Conservation (phyloP, 2,113 vertebrate species). For the Microtus richardsoni region DNA sequence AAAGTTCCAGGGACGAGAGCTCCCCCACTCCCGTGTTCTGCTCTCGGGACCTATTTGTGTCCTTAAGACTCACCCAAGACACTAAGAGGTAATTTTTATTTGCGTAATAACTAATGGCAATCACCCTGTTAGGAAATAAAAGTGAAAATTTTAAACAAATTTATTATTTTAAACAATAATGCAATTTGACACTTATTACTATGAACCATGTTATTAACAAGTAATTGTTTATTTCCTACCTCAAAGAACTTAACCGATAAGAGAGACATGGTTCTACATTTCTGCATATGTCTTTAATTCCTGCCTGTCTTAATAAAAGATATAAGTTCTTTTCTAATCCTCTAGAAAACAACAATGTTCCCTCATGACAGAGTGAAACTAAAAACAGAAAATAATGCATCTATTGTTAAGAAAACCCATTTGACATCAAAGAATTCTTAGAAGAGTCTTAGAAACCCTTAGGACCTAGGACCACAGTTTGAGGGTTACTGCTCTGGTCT, state of each 20-base stretch:
- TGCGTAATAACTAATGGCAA: neutral
- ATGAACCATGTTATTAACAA: conserved; percentile 15
- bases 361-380: neutral
- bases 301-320: neutral
- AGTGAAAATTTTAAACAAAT: neutral
- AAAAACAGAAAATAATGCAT: neutral
- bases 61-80: conserved; percentile 1
- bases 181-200: neutral
- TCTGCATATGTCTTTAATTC: neutral
- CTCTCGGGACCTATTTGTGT: neutral
- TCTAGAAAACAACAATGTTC: neutral
- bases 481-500: neutral
- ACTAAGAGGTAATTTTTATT: neutral
- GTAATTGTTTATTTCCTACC: neutral
- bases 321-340: neutral
- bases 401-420: neutral
- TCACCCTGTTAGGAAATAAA: neutral
- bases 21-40: neutral
- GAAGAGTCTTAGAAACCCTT: neutral
- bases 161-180: neutral
- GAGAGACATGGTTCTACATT: neutral
- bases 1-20: neutral
- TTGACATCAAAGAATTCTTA: neutral
- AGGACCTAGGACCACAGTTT: neutral
- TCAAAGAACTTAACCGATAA: neutral